phyloP scores from a whole-genome alignment of 2,888 invertebrate genomes.

The Nezara viridula region DNA sequence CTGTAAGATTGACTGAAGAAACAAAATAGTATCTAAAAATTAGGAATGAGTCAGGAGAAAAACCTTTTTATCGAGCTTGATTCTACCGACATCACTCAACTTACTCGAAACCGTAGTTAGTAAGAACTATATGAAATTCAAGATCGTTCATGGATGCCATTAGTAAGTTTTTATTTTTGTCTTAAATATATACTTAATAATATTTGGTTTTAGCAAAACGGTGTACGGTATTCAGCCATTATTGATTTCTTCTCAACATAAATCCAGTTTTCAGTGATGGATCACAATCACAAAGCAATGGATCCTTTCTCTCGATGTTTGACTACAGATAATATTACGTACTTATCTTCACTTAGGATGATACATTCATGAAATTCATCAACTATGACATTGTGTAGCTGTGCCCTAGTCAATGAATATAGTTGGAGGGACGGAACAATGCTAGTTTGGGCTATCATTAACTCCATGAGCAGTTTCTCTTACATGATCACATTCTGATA shows the following conservation, averaged over 20 bases:
- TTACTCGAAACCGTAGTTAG: too few relatives aligned
- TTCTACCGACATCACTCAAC: too few relatives aligned
- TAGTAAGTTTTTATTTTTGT: too few relatives aligned
- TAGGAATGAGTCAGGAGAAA: too few relatives aligned
- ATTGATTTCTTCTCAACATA: not conserved
- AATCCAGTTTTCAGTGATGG: not conserved
- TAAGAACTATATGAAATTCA: too few relatives aligned
- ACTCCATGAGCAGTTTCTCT: not conserved
- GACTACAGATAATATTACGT: not conserved
- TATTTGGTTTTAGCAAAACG: too few relatives aligned
- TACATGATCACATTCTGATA: not conserved
- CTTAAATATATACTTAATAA: too few relatives aligned
- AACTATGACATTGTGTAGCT: not conserved
- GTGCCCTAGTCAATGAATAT: not conserved
- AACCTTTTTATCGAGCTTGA: too few relatives aligned
- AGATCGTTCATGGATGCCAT: too few relatives aligned
- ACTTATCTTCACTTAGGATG: not conserved
- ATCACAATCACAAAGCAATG: not conserved
- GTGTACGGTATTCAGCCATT: not conserved
- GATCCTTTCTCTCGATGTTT: not conserved
- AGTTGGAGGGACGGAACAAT: not conserved
- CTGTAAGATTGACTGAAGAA: too few relatives aligned
- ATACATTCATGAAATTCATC: slow-evolving; percentile 15
- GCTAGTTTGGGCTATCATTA: not conserved
- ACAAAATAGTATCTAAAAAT: too few relatives aligned